phyloP scores from a whole-genome alignment of 2,888 invertebrate species.

The Tupiocoris notatus region DNA sequence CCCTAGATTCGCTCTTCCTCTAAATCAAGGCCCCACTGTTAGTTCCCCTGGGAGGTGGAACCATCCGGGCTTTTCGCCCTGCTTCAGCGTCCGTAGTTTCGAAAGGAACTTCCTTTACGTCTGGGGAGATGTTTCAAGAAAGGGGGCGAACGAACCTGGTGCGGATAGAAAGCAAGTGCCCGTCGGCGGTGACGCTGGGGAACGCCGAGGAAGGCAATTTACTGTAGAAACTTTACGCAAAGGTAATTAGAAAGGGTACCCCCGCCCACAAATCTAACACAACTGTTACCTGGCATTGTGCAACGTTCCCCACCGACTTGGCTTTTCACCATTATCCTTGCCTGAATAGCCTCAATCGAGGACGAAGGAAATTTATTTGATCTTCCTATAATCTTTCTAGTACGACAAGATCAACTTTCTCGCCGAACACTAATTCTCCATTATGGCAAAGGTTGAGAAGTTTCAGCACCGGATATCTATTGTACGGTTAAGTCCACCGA shows the following conservation, averaged over 20 bases:
- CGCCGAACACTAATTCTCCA: slow-evolving; percentile 25
- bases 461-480: background rate
- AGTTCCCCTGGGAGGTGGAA: slow-evolving; percentile 25
- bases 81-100: background rate
- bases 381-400: slow-evolving; percentile 39
- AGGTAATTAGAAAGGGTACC: slow-evolving; percentile 42
- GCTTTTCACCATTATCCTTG: slow-evolving; percentile 41
- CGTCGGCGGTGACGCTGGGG: slow-evolving; percentile 3
- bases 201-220: slow-evolving; percentile 33
- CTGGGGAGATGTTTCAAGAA: slow-evolving; percentile 42
- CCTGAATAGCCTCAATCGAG: slow-evolving; percentile 38
- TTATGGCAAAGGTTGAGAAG: slow-evolving; percentile 18
- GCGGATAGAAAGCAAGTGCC: background rate
- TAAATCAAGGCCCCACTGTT: slow-evolving; percentile 33
- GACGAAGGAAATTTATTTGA: slow-evolving; percentile 34
- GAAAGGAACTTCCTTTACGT: slow-evolving; percentile 37
- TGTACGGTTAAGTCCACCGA: background rate
- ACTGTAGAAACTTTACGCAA: slow-evolving; percentile 43
- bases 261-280: slow-evolving; percentile 41
- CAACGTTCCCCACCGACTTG: slow-evolving; percentile 21
- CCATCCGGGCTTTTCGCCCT: slow-evolving; percentile 9
- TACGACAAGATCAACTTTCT: slow-evolving; percentile 37
- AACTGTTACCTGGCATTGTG: slow-evolving; percentile 43
- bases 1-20: slow-evolving; percentile 21
- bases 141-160: slow-evolving; percentile 8